Evolutionary conservation across 2,113 vertebrate species (phyloP).

Genomic region (Stercorarius parasiticus): DNA sequence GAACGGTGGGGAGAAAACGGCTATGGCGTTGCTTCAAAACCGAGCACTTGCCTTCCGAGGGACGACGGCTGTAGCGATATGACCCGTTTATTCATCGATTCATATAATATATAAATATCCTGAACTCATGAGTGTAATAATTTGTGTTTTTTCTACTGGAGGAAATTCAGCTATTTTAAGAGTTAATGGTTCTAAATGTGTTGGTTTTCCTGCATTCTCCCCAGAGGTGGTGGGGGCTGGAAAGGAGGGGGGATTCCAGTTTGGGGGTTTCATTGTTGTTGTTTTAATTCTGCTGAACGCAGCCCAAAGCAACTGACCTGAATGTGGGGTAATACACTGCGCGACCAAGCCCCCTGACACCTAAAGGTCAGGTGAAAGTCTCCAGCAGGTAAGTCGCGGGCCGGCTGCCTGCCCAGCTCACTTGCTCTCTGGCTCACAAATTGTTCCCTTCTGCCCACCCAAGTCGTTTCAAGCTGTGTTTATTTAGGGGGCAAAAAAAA

Average conservation of each 20-base stretch:
- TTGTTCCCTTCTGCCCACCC: conserved; percentile 71
- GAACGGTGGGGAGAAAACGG: background rate
- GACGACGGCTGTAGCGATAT: background rate
- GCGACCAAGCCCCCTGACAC: conserved; percentile 1
- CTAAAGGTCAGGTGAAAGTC: conserved; percentile 52
- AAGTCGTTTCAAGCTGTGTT: conserved; percentile 65
- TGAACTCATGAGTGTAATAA: conserved; percentile 25
- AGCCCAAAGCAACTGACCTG: background rate
- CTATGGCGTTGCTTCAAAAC: background rate
- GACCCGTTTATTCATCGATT: conserved; percentile 36
- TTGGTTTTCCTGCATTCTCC: conserved; percentile 74
- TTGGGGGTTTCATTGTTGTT: background rate
- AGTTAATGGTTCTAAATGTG: conserved; percentile 65
- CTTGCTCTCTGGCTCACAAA: conserved; percentile 40
- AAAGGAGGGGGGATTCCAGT: conserved; percentile 17
- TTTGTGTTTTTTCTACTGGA: conserved; percentile 1
- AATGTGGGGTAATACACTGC: background rate
- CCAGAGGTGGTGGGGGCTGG: conserved; percentile 22
- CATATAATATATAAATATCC: conserved; percentile 23
- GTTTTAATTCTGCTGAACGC: background rate
- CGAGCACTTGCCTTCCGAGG: background rate
- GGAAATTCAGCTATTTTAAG: conserved; percentile 61
- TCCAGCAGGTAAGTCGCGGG: conserved; percentile 6
- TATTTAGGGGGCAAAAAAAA: conserved; percentile 34
- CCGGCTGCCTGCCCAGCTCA: background rate